Conservation (phyloP, 1,140 invertebrate genomes). For the Procambarus virginalis region DNA sequence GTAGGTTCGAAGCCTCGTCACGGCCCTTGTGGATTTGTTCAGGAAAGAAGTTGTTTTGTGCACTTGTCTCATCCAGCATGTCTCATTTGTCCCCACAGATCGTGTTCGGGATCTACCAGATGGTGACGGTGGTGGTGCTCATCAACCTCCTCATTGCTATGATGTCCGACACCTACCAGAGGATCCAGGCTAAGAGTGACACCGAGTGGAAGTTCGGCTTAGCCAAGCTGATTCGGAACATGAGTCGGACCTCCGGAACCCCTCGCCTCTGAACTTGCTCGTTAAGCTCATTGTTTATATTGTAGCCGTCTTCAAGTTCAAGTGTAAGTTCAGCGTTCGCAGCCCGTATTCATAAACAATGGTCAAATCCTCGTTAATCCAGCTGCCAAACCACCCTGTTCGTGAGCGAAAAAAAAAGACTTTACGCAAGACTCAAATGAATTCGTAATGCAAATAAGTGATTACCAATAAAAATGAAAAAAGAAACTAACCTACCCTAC, state of each 20-base stretch:
- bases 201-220: slow-evolving; percentile 99
- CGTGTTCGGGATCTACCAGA: slow-evolving; percentile 96
- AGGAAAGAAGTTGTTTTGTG: too few species aligned
- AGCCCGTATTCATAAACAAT: too few species aligned
- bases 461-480: too few species aligned
- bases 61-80: neutral
- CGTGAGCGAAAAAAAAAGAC: too few species aligned
- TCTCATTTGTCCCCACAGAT: slow-evolving; percentile 68
- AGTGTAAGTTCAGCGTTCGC: slow-evolving; percentile 51
- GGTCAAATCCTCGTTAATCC: too few species aligned
- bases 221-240: slow-evolving; percentile 98
- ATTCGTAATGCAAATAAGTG: too few species aligned
- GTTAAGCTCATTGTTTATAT: slow-evolving; percentile 91
- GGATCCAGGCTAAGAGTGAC: slow-evolving; percentile 99
- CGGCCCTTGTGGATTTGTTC: too few species aligned
- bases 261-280: slow-evolving; percentile 96
- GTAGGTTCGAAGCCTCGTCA: too few species aligned
- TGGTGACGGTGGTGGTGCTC: slow-evolving; percentile 97
- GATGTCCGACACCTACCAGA: slow-evolving; percentile 99
- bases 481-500: too few species aligned
- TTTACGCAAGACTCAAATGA: too few species aligned
- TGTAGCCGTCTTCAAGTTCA: slow-evolving; percentile 68
- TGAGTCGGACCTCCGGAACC: slow-evolving; percentile 98
- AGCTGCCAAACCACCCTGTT: too few species aligned
- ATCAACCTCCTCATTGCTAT: slow-evolving; percentile 99